A percentile compares a stretch with the other conserved stretches of the same genome.
These are phyloP conservation scores for Protonemura montana DNA, from an alignment of 2,888 invertebrate genomes.

Conservation along the genomic window DNA sequence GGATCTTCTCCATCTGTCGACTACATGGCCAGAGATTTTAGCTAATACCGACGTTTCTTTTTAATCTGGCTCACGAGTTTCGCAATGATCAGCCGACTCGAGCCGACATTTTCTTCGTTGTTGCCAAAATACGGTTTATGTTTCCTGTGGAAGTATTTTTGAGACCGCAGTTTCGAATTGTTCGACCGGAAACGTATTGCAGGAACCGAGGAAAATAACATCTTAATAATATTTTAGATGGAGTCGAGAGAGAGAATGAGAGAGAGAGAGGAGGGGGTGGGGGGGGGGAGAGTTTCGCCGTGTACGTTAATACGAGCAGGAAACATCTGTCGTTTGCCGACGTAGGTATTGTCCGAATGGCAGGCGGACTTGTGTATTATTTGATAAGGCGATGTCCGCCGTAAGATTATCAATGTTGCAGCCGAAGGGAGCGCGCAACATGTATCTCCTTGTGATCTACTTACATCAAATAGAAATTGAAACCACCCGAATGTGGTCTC, in stretches of 20 bases:
- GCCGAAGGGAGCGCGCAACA: background rate
- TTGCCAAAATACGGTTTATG: conserved; percentile 41
- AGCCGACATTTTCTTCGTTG: conserved; percentile 39
- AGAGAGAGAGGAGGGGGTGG: background rate
- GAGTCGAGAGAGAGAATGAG: conserved; percentile 27
- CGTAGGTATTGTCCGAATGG: conserved; percentile 17
- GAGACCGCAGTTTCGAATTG: conserved; percentile 38
- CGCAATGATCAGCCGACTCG: background rate
- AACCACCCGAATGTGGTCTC: background rate
- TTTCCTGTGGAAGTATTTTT: conserved; percentile 37
- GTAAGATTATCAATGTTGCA: conserved; percentile 10
- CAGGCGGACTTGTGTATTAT: conserved; percentile 19
- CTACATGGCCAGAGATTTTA: background rate
- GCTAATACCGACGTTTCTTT: conserved; percentile 15
- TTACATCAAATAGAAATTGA: conserved; percentile 14
- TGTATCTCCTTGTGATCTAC: conserved; percentile 33
- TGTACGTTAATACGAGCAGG: conserved; percentile 28
- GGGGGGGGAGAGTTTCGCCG: too few species aligned
- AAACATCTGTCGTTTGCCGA: conserved; percentile 38
- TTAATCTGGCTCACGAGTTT: background rate
- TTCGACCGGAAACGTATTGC: conserved; percentile 40
- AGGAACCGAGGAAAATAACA: conserved; percentile 41
- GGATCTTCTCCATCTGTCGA: conserved; percentile 19
- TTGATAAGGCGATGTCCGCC: conserved; percentile 23
- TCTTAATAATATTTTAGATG: conserved; percentile 42